phyloP scores from a whole-genome alignment of 2,113 vertebrate genomes.

The Arenaria interpres region DNA sequence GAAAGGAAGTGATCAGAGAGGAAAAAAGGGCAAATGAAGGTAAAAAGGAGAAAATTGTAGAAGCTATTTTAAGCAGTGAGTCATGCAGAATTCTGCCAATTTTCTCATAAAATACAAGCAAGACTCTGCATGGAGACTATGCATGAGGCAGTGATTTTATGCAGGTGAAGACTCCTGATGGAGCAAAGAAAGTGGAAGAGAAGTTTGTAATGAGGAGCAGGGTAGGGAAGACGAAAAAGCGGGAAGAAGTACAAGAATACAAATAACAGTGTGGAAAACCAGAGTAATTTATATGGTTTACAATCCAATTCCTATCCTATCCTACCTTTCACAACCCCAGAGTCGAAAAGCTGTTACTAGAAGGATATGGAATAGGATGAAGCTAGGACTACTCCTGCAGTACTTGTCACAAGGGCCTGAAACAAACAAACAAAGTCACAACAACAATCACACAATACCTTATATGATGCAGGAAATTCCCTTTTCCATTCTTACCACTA shows the following conservation, averaged over 20 bases:
- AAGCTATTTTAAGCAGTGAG: fast-evolving
- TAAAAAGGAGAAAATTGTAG: not conserved
- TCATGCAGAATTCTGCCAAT: not conserved
- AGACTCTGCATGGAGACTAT: not conserved
- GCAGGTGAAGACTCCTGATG: not conserved
- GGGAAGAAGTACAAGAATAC: not conserved
- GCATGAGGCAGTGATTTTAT: not conserved
- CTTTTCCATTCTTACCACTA: not conserved
- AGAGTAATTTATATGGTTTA: not conserved
- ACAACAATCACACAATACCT: not conserved
- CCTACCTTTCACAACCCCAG: not conserved
- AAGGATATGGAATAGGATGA: not conserved
- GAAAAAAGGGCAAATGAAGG: not conserved
- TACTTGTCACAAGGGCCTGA: not conserved
- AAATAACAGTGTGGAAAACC: not conserved
- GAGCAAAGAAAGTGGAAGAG: not conserved
- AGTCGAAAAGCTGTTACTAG: not conserved
- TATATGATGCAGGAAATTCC: not conserved
- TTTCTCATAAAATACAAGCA: not conserved
- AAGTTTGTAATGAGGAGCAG: not conserved
- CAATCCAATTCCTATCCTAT: not conserved
- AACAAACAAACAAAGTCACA: not conserved
- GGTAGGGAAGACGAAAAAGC: not conserved
- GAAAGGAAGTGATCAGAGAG: not conserved
- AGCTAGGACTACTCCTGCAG: not conserved